Evolutionary conservation across 2,797 vertebrate species (phyloP), one percentile per base, ranked within the genome.

Genomic region (Hydrophis major): DNA sequence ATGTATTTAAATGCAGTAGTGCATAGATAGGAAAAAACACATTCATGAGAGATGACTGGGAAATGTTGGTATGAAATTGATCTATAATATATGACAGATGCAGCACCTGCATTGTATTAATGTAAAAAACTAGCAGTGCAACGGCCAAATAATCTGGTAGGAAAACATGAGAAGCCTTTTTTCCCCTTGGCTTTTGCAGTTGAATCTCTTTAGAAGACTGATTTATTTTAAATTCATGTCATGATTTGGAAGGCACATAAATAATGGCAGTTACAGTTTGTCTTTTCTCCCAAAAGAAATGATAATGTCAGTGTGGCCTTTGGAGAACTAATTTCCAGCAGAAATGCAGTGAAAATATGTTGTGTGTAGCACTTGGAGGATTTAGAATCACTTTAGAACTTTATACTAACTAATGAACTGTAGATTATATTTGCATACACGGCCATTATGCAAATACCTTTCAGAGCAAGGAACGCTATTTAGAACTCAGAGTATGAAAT

Each of bases 301-400:
- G n/a, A 78, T 90, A 87, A 78, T 87, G 87, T 18, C 89, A 88
- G 94, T 95, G 94, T 87, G 93, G 74, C 91, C 89, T 59, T 90
- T 53, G 47, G 56, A 92, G 88, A 93, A 92, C 25, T 90, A 89
- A 93, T 69, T 92, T 74, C 37, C 25, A 18, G 69, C 90, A 91
- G 61, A 92, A 78, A 90, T 83, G 66, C 57, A 55, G 96, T 10
- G 61, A 93, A 93, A 94, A 92, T 94, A 57, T 0, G 0, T 69
- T 92, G 90, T 2, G 12, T 63, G 11, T 50, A 93, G 87, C 92
- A 94, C 87, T 53, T 63, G 93, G 0, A 12, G 88, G 95, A 95
- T 95, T 90, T 95, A 93, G 59, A 92, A 87, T 95, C 93, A 89
- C 95, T 69, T 61, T 91, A 92, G 86, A 90, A 95, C 96, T 87